Conservation (phyloP, 2,888 invertebrate species). For the Apodemia mormo region DNA sequence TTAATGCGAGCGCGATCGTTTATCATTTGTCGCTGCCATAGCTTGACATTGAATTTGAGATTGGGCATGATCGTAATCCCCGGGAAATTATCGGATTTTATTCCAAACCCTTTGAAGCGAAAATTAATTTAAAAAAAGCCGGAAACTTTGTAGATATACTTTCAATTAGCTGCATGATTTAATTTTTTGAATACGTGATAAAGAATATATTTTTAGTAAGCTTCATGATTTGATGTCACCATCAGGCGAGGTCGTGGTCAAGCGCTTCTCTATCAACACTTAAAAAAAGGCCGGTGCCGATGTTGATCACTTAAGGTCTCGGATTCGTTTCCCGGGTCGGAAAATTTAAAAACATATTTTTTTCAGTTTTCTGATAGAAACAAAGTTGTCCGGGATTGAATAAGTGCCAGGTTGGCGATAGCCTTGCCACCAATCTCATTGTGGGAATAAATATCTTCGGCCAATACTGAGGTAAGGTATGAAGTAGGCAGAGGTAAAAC, state of each 20-base stretch:
- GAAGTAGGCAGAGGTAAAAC: too few species aligned
- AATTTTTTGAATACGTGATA: too few species aligned
- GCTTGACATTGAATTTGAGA: slow-evolving; percentile 3
- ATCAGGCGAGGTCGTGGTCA: too few species aligned
- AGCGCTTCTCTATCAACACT: too few species aligned
- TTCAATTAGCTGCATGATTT: too few species aligned
- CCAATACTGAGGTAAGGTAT: background rate
- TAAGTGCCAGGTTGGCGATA: background rate
- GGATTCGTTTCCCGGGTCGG: too few species aligned
- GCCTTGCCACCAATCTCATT: background rate
- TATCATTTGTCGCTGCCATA: slow-evolving; percentile 6
- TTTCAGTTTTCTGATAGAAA: background rate
- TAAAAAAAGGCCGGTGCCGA: too few species aligned
- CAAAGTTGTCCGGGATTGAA: background rate
- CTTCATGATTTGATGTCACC: too few species aligned
- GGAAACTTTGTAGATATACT: too few species aligned
- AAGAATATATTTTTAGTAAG: too few species aligned
- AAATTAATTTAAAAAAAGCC: background rate
- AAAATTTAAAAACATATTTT: too few species aligned
- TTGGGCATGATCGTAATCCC: background rate
- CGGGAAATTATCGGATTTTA: background rate
- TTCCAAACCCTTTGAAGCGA: background rate
- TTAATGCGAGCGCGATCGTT: slow-evolving; percentile 1
- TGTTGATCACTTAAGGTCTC: too few species aligned
- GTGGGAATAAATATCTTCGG: background rate